A percentile compares a stretch with the other conserved stretches of the same genome.
Conservation (phyloP, 2,113 vertebrate genomes). For the Alectura lathami region DNA sequence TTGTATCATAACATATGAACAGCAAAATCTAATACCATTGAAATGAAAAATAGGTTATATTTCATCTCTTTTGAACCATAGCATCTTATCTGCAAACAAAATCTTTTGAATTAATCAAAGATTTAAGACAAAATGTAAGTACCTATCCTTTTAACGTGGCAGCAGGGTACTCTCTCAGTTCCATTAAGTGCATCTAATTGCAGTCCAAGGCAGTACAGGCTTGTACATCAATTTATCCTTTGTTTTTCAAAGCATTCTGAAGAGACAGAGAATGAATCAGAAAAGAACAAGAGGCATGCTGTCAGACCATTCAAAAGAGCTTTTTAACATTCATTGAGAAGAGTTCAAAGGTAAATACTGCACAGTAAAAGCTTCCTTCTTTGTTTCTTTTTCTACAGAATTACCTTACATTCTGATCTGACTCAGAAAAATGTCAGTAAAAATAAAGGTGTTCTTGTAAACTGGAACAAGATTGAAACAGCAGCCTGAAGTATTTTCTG, state of each 20-base stretch:
- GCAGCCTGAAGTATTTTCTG: neutral
- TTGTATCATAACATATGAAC: rapidly evolving
- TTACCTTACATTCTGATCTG: neutral
- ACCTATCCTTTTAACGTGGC: neutral
- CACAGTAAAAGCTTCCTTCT: neutral
- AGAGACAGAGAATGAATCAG: neutral
- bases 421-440: neutral
- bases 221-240: neutral
- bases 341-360: neutral
- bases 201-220: neutral
- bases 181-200: neutral
- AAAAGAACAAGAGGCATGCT: neutral
- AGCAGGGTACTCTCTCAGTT: neutral
- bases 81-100: neutral
- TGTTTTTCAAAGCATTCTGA: conserved; percentile 11
- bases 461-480: neutral
- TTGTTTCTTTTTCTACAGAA: neutral
- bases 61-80: neutral
- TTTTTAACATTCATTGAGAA: neutral
- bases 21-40: neutral
- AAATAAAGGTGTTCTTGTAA: neutral
- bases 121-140: neutral
- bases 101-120: neutral
- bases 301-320: neutral
- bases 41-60: neutral